Conservation (phyloP, 2,113 vertebrate species). For the Mirounga angustirostris region DNA sequence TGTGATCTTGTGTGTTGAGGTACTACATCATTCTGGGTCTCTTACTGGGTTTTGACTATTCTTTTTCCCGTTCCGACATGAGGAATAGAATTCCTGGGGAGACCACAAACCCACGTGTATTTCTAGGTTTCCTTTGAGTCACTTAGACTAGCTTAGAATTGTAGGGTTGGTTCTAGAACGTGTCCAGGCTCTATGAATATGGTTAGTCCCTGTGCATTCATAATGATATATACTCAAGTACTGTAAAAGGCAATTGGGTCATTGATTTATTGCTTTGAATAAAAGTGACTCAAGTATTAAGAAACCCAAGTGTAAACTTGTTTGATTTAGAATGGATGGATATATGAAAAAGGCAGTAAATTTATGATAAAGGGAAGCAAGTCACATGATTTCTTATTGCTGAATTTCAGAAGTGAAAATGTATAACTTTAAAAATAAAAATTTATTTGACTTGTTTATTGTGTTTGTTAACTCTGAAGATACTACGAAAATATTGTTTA, state of each 20-base stretch:
- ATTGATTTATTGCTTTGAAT: neutral
- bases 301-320: neutral
- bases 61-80: neutral
- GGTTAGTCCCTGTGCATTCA: neutral
- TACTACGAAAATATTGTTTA: neutral
- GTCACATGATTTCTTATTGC: neutral
- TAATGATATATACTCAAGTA: neutral
- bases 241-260: neutral
- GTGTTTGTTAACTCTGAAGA: conserved; percentile 10
- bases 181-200: neutral
- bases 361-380: conserved; percentile 4
- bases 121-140: neutral
- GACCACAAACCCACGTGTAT: neutral
- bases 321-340: conserved; percentile 28
- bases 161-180: neutral
- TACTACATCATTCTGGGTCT: neutral
- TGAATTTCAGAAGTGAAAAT: conserved; percentile 22
- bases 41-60: neutral
- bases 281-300: neutral
- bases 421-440: neutral
- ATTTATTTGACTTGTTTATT: neutral
- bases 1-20: neutral
- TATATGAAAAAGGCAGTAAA: neutral
- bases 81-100: neutral
- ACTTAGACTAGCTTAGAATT: neutral